phyloP scores from a whole-genome alignment of 2,888 invertebrate genomes.

The Zhengitettix transpicula region DNA sequence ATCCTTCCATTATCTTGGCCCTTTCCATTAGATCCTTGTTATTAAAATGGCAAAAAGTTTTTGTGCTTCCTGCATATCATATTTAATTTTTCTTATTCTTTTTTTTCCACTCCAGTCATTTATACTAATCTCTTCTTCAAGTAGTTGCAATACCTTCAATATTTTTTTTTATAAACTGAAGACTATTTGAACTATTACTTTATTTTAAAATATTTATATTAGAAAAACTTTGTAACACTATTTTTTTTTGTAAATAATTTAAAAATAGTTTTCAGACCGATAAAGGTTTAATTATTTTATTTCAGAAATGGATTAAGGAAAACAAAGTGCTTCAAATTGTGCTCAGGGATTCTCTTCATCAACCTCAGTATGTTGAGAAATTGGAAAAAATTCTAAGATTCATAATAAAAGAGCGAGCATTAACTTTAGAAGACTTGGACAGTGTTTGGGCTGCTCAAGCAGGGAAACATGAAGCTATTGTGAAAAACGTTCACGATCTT shows the following conservation, averaged over 20 bases:
- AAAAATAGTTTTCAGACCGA: not conserved
- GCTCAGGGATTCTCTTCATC: slow-evolving; percentile 86
- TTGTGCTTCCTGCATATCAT: too few species aligned
- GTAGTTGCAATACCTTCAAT: too few species aligned
- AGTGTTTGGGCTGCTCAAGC: slow-evolving; percentile 95
- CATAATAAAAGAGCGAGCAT: slow-evolving; percentile 82
- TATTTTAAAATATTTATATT: not conserved
- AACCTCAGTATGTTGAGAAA: slow-evolving; percentile 95
- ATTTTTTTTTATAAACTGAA: too few species aligned
- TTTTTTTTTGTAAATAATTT: not conserved
- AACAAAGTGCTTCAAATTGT: slow-evolving; percentile 91
- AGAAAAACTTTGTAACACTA: not conserved
- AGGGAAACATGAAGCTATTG: slow-evolving; percentile 95
- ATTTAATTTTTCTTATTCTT: too few species aligned
- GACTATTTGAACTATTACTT: too few species aligned
- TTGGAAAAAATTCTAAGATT: slow-evolving; percentile 93
- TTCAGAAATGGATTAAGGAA: slow-evolving; percentile 85
- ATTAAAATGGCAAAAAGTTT: too few species aligned
- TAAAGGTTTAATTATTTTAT: not conserved
- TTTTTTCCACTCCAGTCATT: too few species aligned
- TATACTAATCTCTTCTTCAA: too few species aligned
- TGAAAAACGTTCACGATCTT: slow-evolving; percentile 92
- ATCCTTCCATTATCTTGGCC: too few species aligned
- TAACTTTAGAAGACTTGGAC: slow-evolving; percentile 81
- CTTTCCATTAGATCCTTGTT: too few species aligned